phyloP scores from a whole-genome alignment of 2,888 invertebrate species.

The Habroteleia sp. region DNA sequence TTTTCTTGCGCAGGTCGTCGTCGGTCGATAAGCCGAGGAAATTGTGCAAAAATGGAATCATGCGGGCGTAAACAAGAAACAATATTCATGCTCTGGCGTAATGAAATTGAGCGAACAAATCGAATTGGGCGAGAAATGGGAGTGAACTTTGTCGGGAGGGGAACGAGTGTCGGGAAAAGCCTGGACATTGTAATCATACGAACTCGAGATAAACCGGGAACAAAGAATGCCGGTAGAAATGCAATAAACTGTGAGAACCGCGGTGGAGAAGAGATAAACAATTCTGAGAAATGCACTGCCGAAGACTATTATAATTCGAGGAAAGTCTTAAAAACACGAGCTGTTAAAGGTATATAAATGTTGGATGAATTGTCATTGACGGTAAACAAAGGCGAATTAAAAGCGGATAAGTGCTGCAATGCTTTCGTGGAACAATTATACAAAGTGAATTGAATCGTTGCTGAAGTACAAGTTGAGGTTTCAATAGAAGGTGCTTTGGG shows the following conservation, averaged over 20 bases:
- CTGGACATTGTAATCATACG: slow-evolving; percentile 4
- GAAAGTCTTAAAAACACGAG: slow-evolving; percentile 13
- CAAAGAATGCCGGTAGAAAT: slow-evolving; percentile 8
- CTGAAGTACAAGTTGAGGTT: not conserved
- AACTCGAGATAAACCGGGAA: slow-evolving; percentile 4
- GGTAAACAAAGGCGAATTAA: slow-evolving; percentile 38
- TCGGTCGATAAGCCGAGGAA: slow-evolving; percentile 5
- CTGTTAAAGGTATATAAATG: slow-evolving; percentile 16
- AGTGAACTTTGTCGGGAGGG: not conserved
- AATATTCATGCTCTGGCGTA: not conserved
- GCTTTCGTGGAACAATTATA: slow-evolving; percentile 15
- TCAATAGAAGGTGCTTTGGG: not conserved
- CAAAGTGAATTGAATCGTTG: slow-evolving; percentile 8
- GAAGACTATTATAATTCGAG: slow-evolving; percentile 11
- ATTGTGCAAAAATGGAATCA: slow-evolving; percentile 1
- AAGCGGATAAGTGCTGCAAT: slow-evolving; percentile 3
- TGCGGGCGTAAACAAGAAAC: slow-evolving; percentile 7
- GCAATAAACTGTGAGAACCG: slow-evolving; percentile 16
- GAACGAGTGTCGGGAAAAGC: slow-evolving; percentile 1
- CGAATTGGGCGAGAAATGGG: not conserved
- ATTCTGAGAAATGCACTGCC: slow-evolving; percentile 16
- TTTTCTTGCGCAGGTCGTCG: not conserved
- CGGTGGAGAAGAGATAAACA: slow-evolving; percentile 3
- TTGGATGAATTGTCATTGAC: slow-evolving; percentile 15
- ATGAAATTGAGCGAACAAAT: no score